Evolutionary conservation across 2,888 invertebrate genomes (phyloP), one percentile per base, ranked within the genome.

Genomic region (Microdon myrmicae): DNA sequence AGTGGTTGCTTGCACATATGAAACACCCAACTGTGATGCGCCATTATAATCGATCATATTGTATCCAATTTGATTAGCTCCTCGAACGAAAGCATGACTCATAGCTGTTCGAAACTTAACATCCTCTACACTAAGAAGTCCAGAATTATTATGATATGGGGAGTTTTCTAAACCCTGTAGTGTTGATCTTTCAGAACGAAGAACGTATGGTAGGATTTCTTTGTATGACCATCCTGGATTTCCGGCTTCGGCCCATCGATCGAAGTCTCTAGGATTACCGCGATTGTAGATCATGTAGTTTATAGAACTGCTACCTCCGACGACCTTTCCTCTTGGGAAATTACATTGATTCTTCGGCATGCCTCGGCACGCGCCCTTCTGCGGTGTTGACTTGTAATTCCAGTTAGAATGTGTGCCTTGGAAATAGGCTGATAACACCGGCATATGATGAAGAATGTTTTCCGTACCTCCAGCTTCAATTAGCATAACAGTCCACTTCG

Each of bases 281-380:
- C 92, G 83, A 5, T 90, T 87, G 75, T 91, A 90, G 60, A 89
- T 84, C 86, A 87, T 86, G 69, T 83, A 85, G 72, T 87, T 87
- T 23, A 87, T 82, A 31, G 84, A 82, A 53, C 84, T 84, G 1
- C 83, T 81, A 2, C 86, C 86, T 1, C 86, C 86, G 1, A 87
- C 72, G 0, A 83, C 81, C 72, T 82, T 85, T 12, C 86, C 86
- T 3, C 85, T 77, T 1, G 86, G 86, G 73, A 82, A 75, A 1
- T 73, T 69, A 68, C 82, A 82, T 23, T 74, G 71, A 7, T 78
- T 73, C 4, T 75, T 75, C 8, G 71, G 59, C 81, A 81, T 81
- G 10, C 80, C 81, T 31, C 60, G 78, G 55, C 89, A 89, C 1
- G 86, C 83, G 10, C 81, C 81, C 1, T 81, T 79, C 69, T 89